These are phyloP conservation scores for Zalophus californianus DNA, from an alignment of 2,797 vertebrate genomes.

Conservation along the genomic window DNA sequence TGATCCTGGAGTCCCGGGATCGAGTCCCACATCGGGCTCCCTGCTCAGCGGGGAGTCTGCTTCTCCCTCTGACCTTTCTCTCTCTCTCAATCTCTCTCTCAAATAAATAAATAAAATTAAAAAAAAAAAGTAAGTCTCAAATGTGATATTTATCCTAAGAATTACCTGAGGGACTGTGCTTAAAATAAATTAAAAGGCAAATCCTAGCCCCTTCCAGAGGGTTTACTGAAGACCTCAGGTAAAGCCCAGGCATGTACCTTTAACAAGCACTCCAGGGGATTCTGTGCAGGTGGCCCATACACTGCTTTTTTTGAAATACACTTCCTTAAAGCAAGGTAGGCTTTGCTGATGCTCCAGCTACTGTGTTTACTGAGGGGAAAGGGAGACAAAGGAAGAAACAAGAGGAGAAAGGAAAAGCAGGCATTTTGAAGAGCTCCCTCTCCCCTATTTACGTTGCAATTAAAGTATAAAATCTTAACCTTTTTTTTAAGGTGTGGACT, in stretches of 20 bases:
- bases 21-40: no score
- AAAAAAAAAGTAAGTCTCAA: slow-evolving; percentile 3
- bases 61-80: no score
- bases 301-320: background rate
- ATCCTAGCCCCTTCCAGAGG: background rate
- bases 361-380: background rate
- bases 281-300: background rate
- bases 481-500: background rate
- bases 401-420: background rate
- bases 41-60: no score
- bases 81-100: no score
- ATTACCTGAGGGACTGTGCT: background rate
- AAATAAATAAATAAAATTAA: no score
- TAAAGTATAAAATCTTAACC: background rate
- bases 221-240: background rate
- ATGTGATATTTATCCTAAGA: background rate
- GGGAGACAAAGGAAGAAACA: background rate
- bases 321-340: background rate
- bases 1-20: no score
- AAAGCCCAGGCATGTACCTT: background rate
- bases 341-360: background rate
- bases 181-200: background rate
- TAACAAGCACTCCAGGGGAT: background rate
- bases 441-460: background rate
- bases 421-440: background rate